Conservation (phyloP, 1,140 invertebrate genomes). For the Temnothorax longispinosus region DNA sequence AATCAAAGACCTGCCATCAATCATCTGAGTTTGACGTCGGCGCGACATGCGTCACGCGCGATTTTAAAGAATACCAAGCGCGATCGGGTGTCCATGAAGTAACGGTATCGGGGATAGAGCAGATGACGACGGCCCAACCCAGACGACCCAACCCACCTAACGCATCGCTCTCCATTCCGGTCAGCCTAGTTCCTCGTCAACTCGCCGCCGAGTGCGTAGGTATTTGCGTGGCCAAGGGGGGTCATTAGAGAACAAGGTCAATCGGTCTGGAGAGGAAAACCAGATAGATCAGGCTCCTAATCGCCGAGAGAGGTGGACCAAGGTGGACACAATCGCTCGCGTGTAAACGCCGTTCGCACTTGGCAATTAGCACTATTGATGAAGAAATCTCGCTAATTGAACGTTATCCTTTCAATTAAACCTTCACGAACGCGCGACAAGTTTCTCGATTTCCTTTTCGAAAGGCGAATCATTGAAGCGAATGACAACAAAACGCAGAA, state of each 20-base stretch:
- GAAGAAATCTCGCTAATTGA: slow-evolving; percentile 6
- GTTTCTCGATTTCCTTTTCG: background rate
- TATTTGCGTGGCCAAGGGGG: slow-evolving; percentile 64
- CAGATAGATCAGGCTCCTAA: background rate
- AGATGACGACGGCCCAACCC: slow-evolving; percentile 80
- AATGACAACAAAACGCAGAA: background rate
- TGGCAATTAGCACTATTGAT: background rate
- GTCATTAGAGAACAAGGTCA: slow-evolving; percentile 80
- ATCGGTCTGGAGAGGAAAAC: slow-evolving; percentile 55
- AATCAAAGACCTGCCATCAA: background rate
- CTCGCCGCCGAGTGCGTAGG: slow-evolving; percentile 62
- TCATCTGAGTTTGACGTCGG: background rate
- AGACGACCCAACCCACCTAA: slow-evolving; percentile 73
- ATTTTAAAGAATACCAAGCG: slow-evolving; percentile 75
- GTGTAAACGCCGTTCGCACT: background rate
- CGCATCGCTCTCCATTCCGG: slow-evolving; percentile 75
- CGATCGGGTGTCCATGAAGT: slow-evolving; percentile 70
- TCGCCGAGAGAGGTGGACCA: background rate
- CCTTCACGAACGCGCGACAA: too few relatives aligned
- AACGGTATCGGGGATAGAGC: slow-evolving; percentile 80
- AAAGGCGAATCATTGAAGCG: background rate
- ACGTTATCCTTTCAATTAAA: slow-evolving; percentile 3
- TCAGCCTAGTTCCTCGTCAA: slow-evolving; percentile 72
- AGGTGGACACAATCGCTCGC: background rate
- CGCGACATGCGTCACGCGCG: background rate